phyloP scores from a whole-genome alignment of 2,113 vertebrate genomes.

The Dolichallabes microphthalmus region DNA sequence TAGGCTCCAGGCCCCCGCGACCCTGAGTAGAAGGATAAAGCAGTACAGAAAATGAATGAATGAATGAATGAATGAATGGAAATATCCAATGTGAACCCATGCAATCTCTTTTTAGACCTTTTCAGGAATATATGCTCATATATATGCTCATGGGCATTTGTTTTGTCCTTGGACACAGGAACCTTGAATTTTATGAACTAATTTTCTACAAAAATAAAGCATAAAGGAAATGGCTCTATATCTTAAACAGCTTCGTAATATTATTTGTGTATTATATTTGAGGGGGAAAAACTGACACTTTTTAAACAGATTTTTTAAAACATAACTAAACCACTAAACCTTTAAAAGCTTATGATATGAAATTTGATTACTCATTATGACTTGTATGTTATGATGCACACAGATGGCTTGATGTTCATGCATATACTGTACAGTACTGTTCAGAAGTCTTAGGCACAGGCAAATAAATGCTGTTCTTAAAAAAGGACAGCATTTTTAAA shows the following conservation, averaged over 20 bases:
- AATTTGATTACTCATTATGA: slow-evolving; percentile 25
- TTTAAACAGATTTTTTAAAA: background rate
- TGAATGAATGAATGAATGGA: too few species aligned
- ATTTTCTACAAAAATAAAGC: background rate
- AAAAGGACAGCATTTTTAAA: too few species aligned
- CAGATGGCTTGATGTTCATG: background rate
- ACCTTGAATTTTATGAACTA: background rate
- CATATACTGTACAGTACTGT: background rate
- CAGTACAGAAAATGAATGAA: too few species aligned
- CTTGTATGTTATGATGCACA: background rate
- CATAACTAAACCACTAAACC: background rate
- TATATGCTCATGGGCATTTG: background rate
- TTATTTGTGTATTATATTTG: background rate
- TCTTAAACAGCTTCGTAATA: background rate
- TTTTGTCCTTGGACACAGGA: background rate
- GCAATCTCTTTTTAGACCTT: background rate
- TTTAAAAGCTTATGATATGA: background rate
- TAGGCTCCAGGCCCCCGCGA: too few species aligned
- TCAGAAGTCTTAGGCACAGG: too few species aligned
- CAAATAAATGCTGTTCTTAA: too few species aligned
- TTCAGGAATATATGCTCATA: background rate
- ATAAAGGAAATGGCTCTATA: background rate
- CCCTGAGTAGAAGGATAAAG: too few species aligned
- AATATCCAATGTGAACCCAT: background rate
- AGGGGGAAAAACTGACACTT: background rate